Percentiles rank a stretch among this genome's conserved stretches.
Conservation (phyloP, 2,797 vertebrate genomes). For the Prionace glauca region DNA sequence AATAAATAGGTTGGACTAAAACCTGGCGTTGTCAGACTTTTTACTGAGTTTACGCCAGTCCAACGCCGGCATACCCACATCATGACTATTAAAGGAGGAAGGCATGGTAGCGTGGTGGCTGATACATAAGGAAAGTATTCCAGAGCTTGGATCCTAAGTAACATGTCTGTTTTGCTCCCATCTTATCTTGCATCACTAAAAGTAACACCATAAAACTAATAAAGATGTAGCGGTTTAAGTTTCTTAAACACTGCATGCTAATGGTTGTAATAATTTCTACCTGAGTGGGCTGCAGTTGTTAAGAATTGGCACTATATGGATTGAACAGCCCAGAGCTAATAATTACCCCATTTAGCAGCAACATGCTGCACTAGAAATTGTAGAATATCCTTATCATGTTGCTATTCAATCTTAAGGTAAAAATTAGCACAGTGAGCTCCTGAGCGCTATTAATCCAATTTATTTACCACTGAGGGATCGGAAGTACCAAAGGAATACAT, state of each 20-base stretch:
- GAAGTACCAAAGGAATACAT: neutral
- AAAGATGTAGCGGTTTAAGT: neutral
- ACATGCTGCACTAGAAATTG: neutral
- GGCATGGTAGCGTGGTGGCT: too few relatives aligned
- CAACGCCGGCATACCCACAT: too few relatives aligned
- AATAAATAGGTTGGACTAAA: too few relatives aligned
- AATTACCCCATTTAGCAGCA: constrained; percentile 24
- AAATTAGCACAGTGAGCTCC: neutral
- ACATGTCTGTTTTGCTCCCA: neutral
- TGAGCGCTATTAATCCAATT: neutral
- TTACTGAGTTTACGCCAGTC: too few relatives aligned
- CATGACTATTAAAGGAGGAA: too few relatives aligned
- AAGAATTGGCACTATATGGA: neutral
- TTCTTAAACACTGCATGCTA: constrained; percentile 12
- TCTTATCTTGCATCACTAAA: neutral
- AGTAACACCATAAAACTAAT: neutral
- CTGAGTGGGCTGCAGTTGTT: neutral
- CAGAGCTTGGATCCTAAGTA: neutral
- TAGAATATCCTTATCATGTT: neutral
- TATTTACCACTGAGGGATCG: constrained; percentile 16
- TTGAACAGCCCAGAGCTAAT: neutral
- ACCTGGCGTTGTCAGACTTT: too few relatives aligned
- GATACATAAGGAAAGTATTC: too few relatives aligned
- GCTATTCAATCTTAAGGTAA: neutral
- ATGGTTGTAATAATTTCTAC: constrained; percentile 24